Base-by-base conservation (phyloP, 2,888 invertebrate genomes). In the Craniophora ligustri region DNA sequence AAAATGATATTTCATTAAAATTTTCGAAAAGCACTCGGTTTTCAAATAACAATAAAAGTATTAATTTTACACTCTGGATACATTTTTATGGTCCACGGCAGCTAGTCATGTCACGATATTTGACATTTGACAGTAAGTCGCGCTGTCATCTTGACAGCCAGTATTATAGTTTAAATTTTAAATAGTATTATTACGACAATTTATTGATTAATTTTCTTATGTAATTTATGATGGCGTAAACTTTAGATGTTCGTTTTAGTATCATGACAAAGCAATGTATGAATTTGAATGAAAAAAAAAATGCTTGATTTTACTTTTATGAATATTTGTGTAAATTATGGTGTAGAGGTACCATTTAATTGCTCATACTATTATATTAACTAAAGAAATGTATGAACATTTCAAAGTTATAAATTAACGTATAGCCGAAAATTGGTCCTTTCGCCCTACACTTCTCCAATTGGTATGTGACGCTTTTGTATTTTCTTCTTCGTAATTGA, bases 181-280 rank as follows among this genome's bases (percentile, higher is more conserved):
- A 64, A 65, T 75, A 75, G 66, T 78, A 76, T 76, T 76, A 73
- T 62, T 64, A 68, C 62, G 68, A 62, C 62, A 57, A 64, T 44
- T 48, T 91, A 88, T 86, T 87, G 28, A 88, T 87, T 82, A 81
- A 63, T 70, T 73, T 82, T 84, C 69, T 84, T 84, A 81, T 85
- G 82, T 86, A 81, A 71, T 78, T 67, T 91, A 92, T 91, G 93
- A 92, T 92, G 92, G 92, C 92, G 91, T 92, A 88, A 84, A 87
- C 41, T 89, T n/a, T 87, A 91, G 91, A 87, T 89, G 89, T 91
- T 91, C 88, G 81, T 85, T 84, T 82, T 85, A 87, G 85, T 84
- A 88, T 86, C 92, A 91, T 92, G 93, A 92, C 92, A 92, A 90
- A 88, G 86, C 85, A 83, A 80, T 85, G 87, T 82, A 86, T 88